phyloP scores from a whole-genome alignment of 2,113 vertebrate genomes.

The Microcebus griseorufus region DNA sequence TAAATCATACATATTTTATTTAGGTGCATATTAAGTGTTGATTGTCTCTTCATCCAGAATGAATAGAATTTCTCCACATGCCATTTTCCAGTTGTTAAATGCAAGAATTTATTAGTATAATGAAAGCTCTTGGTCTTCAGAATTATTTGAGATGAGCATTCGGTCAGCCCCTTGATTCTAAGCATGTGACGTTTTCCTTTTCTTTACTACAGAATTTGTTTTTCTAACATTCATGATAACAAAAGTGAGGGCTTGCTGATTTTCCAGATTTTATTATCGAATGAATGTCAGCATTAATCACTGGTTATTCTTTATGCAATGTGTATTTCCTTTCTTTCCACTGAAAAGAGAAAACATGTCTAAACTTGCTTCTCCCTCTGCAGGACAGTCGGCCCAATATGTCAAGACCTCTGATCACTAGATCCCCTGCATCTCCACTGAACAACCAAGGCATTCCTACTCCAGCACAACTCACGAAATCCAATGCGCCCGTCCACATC shows the following conservation, averaged over 20 bases:
- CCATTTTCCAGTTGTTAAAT: conserved; percentile 66
- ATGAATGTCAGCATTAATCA: not conserved
- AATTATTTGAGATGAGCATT: conserved; percentile 5
- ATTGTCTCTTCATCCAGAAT: conserved; percentile 55
- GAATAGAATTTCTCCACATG: conserved; percentile 48
- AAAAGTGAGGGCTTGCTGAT: not conserved
- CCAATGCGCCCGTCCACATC: conserved; percentile 97
- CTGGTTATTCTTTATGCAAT: not conserved
- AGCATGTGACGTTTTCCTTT: not conserved
- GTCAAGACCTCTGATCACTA: conserved; percentile 99
- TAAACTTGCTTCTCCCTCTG: conserved; percentile 86
- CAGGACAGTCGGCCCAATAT: conserved; percentile 99
- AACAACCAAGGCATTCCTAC: conserved; percentile 99
- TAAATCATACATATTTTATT: conserved; percentile 42
- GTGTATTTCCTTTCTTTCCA: conserved; percentile 14
- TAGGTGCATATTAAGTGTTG: conserved; percentile 17
- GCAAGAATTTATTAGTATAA: not conserved
- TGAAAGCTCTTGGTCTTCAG: not conserved
- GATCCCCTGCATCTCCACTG: conserved; percentile 98
- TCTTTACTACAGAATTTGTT: not conserved
- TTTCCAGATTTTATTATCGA: not conserved
- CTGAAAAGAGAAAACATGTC: conserved; percentile 53
- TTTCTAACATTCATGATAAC: not conserved
- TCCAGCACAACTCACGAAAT: conserved; percentile 98
- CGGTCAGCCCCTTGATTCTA: not conserved